Percentiles rank a stretch among this genome's conserved stretches.
phyloP scores from a whole-genome alignment of 2,113 vertebrate species.

The Peromyscus polionotus region DNA sequence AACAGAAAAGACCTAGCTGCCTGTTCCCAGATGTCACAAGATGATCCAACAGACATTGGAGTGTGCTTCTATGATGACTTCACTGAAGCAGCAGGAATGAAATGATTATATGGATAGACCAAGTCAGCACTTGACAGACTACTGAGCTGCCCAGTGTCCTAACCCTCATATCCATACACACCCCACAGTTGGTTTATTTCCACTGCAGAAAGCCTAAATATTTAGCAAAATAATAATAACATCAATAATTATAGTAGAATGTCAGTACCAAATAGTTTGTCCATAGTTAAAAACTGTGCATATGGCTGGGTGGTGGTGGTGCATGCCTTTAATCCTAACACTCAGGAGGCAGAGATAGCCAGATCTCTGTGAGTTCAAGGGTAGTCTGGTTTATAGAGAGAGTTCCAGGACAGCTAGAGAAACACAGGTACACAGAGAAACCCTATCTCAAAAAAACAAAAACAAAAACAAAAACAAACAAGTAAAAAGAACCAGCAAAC shows the following conservation, averaged over 20 bases:
- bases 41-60: conserved; percentile 82
- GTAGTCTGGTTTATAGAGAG: neutral
- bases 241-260: conserved; percentile 1
- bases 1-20: conserved; percentile 77
- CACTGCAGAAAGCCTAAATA: conserved; percentile 77
- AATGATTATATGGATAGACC: conserved; percentile 12
- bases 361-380: neutral
- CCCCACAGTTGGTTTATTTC: conserved; percentile 60
- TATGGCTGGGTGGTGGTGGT: neutral
- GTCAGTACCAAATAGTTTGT: conserved; percentile 75
- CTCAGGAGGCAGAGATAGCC: neutral
- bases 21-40: conserved; percentile 83
- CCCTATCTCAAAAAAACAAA: neutral
- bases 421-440: neutral
- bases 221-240: conserved; percentile 49
- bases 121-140: conserved; percentile 70
- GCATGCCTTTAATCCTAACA: neutral
- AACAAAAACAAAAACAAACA: neutral
- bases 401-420: neutral
- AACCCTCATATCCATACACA: conserved; percentile 50
- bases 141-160: conserved; percentile 14
- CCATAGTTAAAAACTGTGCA: conserved; percentile 58
- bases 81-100: conserved; percentile 57
- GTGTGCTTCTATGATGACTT: conserved; percentile 63
- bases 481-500: neutral